Percentiles rank a stretch among this genome's conserved stretches.
Evolutionary conservation across 2,113 vertebrate species (phyloP).

Genomic region (Nerophis ophidion): DNA sequence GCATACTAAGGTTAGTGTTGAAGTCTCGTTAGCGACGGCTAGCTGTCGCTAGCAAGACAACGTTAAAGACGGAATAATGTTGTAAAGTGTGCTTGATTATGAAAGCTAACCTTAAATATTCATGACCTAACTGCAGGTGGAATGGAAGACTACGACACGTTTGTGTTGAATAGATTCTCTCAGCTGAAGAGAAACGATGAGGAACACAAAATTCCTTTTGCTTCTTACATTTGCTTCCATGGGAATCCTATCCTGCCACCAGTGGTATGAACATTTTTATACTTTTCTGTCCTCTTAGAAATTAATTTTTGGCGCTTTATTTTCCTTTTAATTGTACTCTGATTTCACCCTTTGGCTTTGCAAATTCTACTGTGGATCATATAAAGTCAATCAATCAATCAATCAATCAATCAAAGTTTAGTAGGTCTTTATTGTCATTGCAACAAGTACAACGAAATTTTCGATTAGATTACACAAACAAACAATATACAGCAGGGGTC

Average conservation of each 20-base stretch:
- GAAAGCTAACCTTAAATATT: neutral
- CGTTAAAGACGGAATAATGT: neutral
- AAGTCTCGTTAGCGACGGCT: neutral
- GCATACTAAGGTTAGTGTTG: too few relatives aligned
- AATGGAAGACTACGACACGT: slow-evolving; percentile 69
- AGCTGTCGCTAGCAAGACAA: slow-evolving; percentile 17
- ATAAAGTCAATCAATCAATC: too few relatives aligned
- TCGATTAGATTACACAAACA: too few relatives aligned
- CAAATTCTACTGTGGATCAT: too few relatives aligned
- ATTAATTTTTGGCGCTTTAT: too few relatives aligned
- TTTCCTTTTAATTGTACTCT: too few relatives aligned
- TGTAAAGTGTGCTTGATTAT: neutral
- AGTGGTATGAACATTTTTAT: slow-evolving; percentile 39
- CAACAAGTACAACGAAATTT: too few relatives aligned
- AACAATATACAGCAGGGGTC: too few relatives aligned
- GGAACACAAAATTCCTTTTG: slow-evolving; percentile 6
- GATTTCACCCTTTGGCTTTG: too few relatives aligned
- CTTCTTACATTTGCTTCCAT: slow-evolving; percentile 58
- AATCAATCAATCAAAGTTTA: too few relatives aligned
- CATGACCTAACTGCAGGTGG: slow-evolving; percentile 4
- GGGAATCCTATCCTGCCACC: slow-evolving; percentile 60
- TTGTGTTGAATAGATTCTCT: slow-evolving; percentile 46
- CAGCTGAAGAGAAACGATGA: slow-evolving; percentile 23
- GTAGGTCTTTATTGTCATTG: too few relatives aligned
- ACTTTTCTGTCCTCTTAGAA: neutral